Evolutionary conservation across 1,140 invertebrate species (phyloP).

Genomic region (Andricus grossulariae): DNA sequence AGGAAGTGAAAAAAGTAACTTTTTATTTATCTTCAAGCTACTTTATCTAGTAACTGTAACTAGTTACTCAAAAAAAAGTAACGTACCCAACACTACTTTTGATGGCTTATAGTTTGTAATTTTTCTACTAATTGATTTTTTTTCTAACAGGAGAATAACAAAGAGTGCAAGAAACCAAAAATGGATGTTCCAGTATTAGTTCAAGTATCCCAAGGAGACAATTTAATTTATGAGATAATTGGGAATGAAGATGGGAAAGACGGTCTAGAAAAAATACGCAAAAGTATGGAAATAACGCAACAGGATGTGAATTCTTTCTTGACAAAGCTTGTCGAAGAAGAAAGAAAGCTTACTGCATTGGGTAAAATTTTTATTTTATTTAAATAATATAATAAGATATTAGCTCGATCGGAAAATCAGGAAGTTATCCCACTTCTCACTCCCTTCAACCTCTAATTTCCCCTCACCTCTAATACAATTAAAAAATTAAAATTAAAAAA

Average conservation of each 20-base stretch:
- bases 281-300: not conserved
- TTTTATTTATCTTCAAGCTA: too few relatives aligned
- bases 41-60: too few relatives aligned
- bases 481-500: not conserved
- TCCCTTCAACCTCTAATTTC: too few relatives aligned
- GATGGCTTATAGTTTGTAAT: too few relatives aligned
- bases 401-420: too few relatives aligned
- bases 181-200: not conserved
- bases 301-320: constrained; percentile 3
- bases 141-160: not conserved
- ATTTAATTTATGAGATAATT: constrained; percentile 20
- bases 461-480: too few relatives aligned
- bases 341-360: not conserved
- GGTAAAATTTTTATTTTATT: not conserved
- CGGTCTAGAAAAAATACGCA: not conserved
- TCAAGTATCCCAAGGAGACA: not conserved
- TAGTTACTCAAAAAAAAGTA: too few relatives aligned
- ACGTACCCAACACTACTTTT: too few relatives aligned
- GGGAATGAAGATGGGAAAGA: not conserved
- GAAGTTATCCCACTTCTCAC: too few relatives aligned
- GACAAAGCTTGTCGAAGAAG: constrained; percentile 1
- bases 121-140: not conserved
- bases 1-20: too few relatives aligned
- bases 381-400: not conserved
- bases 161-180: not conserved